Conservation (phyloP, 2,113 vertebrate species). For the Anguilla rostrata region DNA sequence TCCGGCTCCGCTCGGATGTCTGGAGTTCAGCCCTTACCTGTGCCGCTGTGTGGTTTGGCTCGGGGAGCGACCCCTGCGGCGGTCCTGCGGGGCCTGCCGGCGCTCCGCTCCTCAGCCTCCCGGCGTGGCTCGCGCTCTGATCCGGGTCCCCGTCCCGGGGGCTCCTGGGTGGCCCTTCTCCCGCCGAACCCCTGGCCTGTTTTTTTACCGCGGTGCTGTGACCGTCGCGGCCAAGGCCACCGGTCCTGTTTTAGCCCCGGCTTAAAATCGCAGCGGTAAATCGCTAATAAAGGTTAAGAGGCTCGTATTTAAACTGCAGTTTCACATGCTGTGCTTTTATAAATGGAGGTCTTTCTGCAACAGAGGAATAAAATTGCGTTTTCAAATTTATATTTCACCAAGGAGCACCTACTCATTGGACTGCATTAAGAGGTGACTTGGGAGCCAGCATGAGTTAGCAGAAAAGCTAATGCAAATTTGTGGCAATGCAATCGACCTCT, state of each 20-base stretch:
- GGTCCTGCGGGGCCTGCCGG: background rate
- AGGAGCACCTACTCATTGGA: conserved; percentile 9
- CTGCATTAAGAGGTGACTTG: conserved; percentile 22
- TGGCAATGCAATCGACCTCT: background rate
- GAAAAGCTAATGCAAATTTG: background rate
- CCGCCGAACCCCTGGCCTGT: background rate
- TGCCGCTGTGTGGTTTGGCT: background rate
- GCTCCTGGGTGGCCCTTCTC: background rate
- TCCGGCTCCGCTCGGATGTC: background rate
- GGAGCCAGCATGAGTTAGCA: background rate
- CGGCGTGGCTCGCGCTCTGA: background rate
- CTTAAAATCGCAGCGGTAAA: conserved; percentile 24
- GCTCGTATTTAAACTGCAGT: conserved; percentile 5
- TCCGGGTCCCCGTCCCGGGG: background rate
- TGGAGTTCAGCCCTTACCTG: background rate
- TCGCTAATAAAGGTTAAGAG: conserved; percentile 30
- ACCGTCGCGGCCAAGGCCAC: no score
- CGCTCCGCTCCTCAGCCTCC: background rate
- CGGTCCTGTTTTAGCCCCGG: conserved; percentile 29
- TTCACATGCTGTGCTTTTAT: background rate
- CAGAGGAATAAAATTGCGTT: conserved; percentile 43
- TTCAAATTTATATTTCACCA: conserved; percentile 57
- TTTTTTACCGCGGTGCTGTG: background rate
- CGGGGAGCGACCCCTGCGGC: background rate
- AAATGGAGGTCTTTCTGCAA: background rate